A percentile compares a stretch with the other conserved stretches of the same genome.
Evolutionary conservation across 2,888 invertebrate genomes (phyloP).

Genomic region (Lithophane socia): DNA sequence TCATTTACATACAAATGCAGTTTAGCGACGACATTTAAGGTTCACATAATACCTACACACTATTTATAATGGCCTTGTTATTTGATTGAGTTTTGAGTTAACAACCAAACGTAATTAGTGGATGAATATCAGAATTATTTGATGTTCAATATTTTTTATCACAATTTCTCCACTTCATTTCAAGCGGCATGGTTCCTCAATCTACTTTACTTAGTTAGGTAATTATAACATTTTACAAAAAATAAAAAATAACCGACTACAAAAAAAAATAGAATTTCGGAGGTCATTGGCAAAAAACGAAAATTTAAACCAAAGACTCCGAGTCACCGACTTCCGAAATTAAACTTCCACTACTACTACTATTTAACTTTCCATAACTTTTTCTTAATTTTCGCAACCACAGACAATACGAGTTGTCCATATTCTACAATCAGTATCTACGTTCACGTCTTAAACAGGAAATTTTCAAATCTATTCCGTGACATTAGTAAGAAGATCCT

Average conservation of each 20-base stretch:
- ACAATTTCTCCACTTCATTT: background rate
- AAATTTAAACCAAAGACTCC: no score
- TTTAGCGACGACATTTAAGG: slow-evolving; percentile 20
- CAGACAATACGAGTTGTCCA: background rate
- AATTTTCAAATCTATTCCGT: background rate
- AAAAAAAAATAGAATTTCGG: no score
- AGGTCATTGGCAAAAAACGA: no score
- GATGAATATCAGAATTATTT: background rate
- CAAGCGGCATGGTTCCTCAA: background rate
- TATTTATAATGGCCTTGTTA: background rate
- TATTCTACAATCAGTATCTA: background rate
- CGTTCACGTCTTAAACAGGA: background rate
- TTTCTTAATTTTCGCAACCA: background rate
- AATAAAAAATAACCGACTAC: no score
- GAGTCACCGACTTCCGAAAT: no score
- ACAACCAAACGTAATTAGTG: background rate
- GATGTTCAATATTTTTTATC: background rate
- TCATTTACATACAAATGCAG: slow-evolving; percentile 55
- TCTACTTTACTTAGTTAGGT: background rate
- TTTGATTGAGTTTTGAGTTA: background rate
- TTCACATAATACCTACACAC: background rate
- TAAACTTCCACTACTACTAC: no score
- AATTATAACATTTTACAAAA: no score
- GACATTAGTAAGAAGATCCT: background rate
- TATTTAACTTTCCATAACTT: background rate